Conservation (phyloP, 2,797 vertebrate species). For the Gallinago stenura region DNA sequence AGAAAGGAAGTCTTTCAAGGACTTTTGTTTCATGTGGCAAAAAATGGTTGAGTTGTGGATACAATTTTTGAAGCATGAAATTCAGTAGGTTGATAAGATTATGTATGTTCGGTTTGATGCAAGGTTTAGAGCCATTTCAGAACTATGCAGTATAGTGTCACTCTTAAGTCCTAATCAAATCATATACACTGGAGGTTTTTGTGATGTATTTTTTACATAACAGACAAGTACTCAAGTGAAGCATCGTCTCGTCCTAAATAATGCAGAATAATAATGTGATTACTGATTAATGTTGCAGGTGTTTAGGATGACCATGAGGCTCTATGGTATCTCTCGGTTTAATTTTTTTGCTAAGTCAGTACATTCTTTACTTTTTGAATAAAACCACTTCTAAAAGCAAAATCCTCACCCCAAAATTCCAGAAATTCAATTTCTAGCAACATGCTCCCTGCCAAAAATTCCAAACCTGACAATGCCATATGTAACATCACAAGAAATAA, state of each 20-base stretch:
- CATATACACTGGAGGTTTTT: neutral
- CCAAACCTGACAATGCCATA: neutral
- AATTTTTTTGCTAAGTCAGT: neutral
- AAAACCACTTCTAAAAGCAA: conserved; percentile 4
- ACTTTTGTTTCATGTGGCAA: neutral
- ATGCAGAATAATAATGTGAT: neutral
- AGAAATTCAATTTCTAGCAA: neutral
- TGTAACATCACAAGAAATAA: neutral
- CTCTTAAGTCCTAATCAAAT: neutral
- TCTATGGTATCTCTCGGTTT: neutral
- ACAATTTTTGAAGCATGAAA: neutral
- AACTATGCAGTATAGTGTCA: neutral
- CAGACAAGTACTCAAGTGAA: neutral
- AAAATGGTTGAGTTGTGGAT: neutral
- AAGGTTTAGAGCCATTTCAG: neutral
- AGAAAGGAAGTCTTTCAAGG: neutral
- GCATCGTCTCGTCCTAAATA: neutral
- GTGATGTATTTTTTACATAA: neutral
- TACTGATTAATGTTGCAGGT: neutral
- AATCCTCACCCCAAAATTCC: neutral
- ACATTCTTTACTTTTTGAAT: neutral
- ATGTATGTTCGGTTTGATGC: neutral
- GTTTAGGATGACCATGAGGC: neutral
- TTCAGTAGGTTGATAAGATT: neutral
- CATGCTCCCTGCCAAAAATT: neutral